Conservation (phyloP, 2,797 vertebrate genomes). For the Ambastaia sidthimunki region DNA sequence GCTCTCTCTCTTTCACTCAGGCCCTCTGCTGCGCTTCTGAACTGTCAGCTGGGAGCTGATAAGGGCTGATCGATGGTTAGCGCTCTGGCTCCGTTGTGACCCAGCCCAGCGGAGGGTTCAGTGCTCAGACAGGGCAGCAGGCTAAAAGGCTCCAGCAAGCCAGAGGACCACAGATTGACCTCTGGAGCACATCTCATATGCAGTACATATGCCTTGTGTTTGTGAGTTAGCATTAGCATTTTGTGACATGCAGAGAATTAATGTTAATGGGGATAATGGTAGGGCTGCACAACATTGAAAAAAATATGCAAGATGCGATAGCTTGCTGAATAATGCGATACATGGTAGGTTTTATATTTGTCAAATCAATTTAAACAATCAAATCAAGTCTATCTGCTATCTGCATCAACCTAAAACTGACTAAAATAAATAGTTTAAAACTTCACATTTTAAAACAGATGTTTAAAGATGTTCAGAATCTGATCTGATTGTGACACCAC, state of each 20-base stretch:
- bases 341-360: too few relatives aligned
- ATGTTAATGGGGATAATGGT: neutral
- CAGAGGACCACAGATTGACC: slow-evolving; percentile 56
- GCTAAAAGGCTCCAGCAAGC: slow-evolving; percentile 50
- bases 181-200: slow-evolving; percentile 48
- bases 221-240: slow-evolving; percentile 8
- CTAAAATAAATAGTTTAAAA: too few relatives aligned
- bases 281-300: too few relatives aligned
- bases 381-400: too few relatives aligned
- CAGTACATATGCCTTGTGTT: slow-evolving; percentile 44
- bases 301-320: too few relatives aligned
- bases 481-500: too few relatives aligned
- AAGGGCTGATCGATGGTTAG: slow-evolving; percentile 53
- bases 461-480: too few relatives aligned
- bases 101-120: slow-evolving; percentile 52
- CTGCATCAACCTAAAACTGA: too few relatives aligned
- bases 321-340: too few relatives aligned
- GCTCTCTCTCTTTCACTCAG: slow-evolving; percentile 42
- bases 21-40: slow-evolving; percentile 65
- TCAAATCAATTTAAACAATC: too few relatives aligned
- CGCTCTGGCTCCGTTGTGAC: slow-evolving; percentile 57
- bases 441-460: too few relatives aligned
- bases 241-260: slow-evolving; percentile 2
- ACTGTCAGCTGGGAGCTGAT: slow-evolving; percentile 56
- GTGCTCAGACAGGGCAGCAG: slow-evolving; percentile 52